These are phyloP conservation scores for Brachystomella parvula DNA, from an alignment of 1,140 invertebrate species.

Conservation along the genomic window DNA sequence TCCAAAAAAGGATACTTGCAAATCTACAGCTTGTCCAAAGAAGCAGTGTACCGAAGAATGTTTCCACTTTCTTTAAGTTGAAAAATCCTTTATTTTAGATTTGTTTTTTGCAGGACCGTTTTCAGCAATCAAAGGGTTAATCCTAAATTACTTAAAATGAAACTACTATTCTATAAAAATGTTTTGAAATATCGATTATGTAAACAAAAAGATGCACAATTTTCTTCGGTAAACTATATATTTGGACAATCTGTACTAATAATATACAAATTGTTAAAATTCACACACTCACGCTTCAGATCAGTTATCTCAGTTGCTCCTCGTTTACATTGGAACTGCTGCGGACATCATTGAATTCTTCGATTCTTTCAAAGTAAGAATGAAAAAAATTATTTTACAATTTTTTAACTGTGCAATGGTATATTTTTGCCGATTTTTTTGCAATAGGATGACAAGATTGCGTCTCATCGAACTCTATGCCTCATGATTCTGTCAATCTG, in stretches of 20 bases:
- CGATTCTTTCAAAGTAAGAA: slow-evolving; percentile 70
- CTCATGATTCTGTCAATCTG: slow-evolving; percentile 70
- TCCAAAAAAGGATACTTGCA: slow-evolving; percentile 46
- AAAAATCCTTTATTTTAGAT: no score
- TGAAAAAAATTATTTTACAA: background rate
- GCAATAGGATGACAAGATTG: slow-evolving; percentile 60
- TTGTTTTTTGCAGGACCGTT: no score
- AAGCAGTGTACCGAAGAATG: no score
- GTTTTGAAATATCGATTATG: no score
- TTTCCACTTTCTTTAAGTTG: no score
- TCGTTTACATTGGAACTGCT: slow-evolving; percentile 69
- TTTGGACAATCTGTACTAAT: no score
- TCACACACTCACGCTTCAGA: slow-evolving; percentile 77
- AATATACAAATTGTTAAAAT: no score
- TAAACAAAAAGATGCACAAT: no score
- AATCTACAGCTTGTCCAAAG: background rate
- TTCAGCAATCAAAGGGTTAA: no score
- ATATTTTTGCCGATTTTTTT: slow-evolving; percentile 9
- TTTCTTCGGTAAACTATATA: no score
- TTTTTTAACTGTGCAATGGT: background rate
- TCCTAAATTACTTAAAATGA: no score
- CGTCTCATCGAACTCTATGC: slow-evolving; percentile 61
- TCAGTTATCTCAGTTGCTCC: slow-evolving; percentile 79
- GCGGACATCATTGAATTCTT: slow-evolving; percentile 95
- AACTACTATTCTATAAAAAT: no score